Evolutionary conservation across 2,113 vertebrate genomes (phyloP).

Genomic region (Lepus europaeus): DNA sequence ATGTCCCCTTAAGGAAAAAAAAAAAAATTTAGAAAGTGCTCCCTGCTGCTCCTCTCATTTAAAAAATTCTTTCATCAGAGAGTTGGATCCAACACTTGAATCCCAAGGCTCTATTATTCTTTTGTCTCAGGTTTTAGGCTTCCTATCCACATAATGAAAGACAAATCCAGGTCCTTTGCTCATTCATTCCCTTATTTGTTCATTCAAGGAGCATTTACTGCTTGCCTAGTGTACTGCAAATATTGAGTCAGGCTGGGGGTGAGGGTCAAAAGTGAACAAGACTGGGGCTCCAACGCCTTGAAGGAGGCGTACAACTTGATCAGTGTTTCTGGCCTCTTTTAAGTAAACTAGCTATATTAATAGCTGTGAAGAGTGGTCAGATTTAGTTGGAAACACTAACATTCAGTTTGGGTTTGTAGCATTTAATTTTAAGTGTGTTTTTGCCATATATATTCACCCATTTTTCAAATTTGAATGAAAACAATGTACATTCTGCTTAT

Average conservation of each 20-base stretch:
- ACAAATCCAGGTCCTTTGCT: background rate
- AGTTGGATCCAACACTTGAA: background rate
- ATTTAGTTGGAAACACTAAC: slow-evolving; percentile 52
- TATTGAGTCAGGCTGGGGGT: background rate
- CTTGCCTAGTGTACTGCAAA: background rate
- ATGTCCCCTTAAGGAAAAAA: background rate
- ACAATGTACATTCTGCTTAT: background rate
- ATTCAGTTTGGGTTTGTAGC: slow-evolving; percentile 12
- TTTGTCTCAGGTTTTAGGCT: background rate
- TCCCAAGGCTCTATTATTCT: background rate
- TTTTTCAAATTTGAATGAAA: slow-evolving; percentile 41
- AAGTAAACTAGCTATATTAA: slow-evolving; percentile 34
- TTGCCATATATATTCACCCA: background rate
- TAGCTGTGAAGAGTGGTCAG: background rate
- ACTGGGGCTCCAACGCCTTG: background rate
- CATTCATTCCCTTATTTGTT: background rate
- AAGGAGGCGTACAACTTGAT: background rate
- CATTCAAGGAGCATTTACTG: background rate
- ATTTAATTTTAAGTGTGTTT: slow-evolving; percentile 16
- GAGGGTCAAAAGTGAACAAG: background rate
- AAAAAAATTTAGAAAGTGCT: background rate
- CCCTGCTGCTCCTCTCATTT: background rate
- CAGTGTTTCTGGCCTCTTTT: slow-evolving; percentile 12
- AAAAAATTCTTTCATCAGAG: background rate
- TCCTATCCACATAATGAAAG: background rate